Conservation (phyloP, 2,113 vertebrate species). For the Myxocyprinus asiaticus region DNA sequence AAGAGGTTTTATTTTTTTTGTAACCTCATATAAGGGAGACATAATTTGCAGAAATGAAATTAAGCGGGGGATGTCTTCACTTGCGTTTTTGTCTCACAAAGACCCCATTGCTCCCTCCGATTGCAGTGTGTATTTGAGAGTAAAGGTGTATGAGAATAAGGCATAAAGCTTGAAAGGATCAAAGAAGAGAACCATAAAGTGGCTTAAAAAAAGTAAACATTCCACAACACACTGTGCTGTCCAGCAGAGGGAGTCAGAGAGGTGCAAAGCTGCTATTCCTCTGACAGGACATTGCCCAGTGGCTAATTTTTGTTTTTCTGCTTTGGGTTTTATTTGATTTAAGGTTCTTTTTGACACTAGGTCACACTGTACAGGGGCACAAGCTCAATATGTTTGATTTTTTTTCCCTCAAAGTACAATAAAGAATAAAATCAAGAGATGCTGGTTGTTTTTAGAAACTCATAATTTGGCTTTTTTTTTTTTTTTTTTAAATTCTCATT, state of each 20-base stretch:
- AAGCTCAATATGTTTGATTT: conserved; percentile 31
- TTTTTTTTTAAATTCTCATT: neutral
- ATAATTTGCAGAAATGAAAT: neutral
- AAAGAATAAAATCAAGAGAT: conserved; percentile 40
- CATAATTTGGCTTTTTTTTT: neutral
- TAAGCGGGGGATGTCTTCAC: neutral
- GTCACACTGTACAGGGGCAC: conserved; percentile 42
- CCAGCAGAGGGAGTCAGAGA: conserved; percentile 53
- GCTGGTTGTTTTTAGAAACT: conserved; percentile 16
- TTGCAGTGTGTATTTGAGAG: conserved; percentile 32
- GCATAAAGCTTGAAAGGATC: conserved; percentile 38
- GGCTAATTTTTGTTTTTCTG: conserved; percentile 35
- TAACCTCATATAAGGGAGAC: conserved; percentile 4
- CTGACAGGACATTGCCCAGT: conserved; percentile 50
- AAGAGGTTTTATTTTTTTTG: neutral
- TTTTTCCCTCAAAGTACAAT: conserved; percentile 19
- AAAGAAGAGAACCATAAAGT: conserved; percentile 59
- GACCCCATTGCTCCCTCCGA: conserved; percentile 36
- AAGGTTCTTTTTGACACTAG: conserved; percentile 32
- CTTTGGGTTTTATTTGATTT: conserved; percentile 45
- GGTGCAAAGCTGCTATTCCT: conserved; percentile 55
- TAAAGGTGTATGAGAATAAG: conserved; percentile 15
- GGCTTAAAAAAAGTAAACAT: conserved; percentile 63
- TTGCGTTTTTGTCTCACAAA: conserved; percentile 24
- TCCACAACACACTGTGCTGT: conserved; percentile 62